These are phyloP conservation scores for Pasiphila rectangulata DNA, from an alignment of 2,888 invertebrate species.

Conservation along the genomic window DNA sequence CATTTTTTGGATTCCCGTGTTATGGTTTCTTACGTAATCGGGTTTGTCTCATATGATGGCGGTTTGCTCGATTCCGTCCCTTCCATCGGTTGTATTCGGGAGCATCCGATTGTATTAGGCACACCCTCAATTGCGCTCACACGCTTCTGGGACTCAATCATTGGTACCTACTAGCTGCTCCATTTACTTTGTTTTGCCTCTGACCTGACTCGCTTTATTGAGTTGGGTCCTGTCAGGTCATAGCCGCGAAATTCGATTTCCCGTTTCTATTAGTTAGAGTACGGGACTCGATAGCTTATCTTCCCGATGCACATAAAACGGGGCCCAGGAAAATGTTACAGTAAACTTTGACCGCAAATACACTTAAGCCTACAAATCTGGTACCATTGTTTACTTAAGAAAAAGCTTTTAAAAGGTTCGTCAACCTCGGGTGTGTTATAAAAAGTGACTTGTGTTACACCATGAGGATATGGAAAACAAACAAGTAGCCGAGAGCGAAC, in stretches of 20 bases:
- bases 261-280: constrained; percentile 46
- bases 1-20: constrained; percentile 23
- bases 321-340: constrained; percentile 36
- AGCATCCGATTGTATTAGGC: constrained; percentile 57
- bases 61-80: constrained; percentile 35
- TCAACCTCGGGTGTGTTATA: constrained; percentile 48
- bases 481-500: constrained; percentile 45
- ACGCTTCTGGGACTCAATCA: constrained; percentile 48
- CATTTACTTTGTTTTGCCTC: constrained; percentile 58
- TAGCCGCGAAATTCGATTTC: constrained; percentile 54
- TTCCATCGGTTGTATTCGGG: constrained; percentile 43
- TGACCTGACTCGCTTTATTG: constrained; percentile 50
- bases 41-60: constrained; percentile 17
- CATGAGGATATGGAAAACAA: constrained; percentile 44
- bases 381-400: constrained; percentile 59
- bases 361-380: constrained; percentile 48
- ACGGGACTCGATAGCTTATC: constrained; percentile 35
- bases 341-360: constrained; percentile 48
- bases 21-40: constrained; percentile 29
- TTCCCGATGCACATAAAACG: constrained; percentile 28
- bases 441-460: constrained; percentile 46
- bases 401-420: constrained; percentile 58
- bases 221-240: constrained; percentile 43
- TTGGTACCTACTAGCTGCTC: constrained; percentile 51
- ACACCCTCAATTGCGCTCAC: constrained; percentile 56